Conservation (phyloP, 2,888 invertebrate species). For the Meloe dianella region DNA sequence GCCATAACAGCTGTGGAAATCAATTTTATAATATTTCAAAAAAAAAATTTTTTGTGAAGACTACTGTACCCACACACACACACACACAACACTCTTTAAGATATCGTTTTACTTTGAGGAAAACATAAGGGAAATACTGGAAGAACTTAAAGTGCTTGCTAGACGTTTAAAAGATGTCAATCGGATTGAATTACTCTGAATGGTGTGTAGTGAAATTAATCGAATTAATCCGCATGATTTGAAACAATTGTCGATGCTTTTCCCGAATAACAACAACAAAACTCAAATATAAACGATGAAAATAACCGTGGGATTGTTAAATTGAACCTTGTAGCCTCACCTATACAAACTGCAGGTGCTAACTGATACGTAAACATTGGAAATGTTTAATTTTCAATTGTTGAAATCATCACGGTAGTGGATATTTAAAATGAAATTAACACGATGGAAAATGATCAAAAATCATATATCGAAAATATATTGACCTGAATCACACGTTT, state of each 20-base stretch:
- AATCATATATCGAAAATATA: neutral
- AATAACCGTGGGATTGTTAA: constrained; percentile 50
- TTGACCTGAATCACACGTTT: constrained; percentile 16
- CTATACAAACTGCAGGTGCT: constrained; percentile 47
- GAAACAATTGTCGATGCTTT: neutral
- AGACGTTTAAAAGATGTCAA: neutral
- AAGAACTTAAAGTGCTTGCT: neutral
- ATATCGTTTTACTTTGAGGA: neutral
- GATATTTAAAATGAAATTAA: neutral
- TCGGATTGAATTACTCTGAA: neutral
- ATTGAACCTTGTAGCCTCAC: constrained; percentile 44
- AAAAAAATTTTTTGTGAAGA: neutral
- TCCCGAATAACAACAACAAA: neutral
- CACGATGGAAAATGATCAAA: neutral
- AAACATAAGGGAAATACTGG: neutral
- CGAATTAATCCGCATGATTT: neutral
- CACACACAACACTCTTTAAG: no score
- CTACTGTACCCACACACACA: neutral
- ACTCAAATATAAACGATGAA: neutral
- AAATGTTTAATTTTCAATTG: constrained; percentile 39
- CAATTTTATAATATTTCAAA: neutral
- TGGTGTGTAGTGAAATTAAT: neutral
- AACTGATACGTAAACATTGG: constrained; percentile 46
- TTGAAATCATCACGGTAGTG: constrained; percentile 37
- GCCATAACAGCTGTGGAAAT: neutral